Evolutionary conservation across 2,797 vertebrate genomes (phyloP), one percentile per base, ranked within the genome.

Genomic region (Lindbergichthys nudifrons): DNA sequence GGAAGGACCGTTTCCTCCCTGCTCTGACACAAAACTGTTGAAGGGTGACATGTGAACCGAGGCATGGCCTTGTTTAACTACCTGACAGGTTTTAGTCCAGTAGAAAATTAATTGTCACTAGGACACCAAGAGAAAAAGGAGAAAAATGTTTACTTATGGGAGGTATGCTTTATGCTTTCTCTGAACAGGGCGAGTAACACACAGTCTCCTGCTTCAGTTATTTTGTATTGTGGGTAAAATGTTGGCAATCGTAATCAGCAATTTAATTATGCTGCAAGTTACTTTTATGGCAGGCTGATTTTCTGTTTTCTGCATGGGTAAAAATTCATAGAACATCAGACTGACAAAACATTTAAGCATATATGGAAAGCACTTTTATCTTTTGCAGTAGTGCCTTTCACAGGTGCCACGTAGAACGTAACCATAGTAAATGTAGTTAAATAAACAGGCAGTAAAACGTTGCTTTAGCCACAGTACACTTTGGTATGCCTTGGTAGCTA

Each of bases 391-490:
- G 47, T 0, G 45, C 43, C 62, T 77, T 70, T 80, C 65, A 72
- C 70, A 80, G 69, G 75, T 57, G 75, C 79, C 84, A 81, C 60
- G 52, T 79, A 78, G 70, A 86, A 77, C 8, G 26, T 74, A 68
- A 67, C 65, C 82, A 73, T 16, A 53, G 74, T 13, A 68, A 77
- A 64, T 15, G 4, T 30, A 75, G 69, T 81, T 77, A 88, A 82
- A 91, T 84, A 80, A 89, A 89, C 81, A 79, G 79, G 73, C 77
- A 65, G 74, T 90, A 87, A 91, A 90, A 80, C 16, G 30, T 18
- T 26, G 53, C 75, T 70, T 77, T 79, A 69, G 82, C 80, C 85
- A 70, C 76, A 42, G 54, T 76, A 66, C 77, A 70, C 85, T 85
- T 79, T 51, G 81, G 66, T 79, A 82, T 79, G 73, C 65, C 70